Evolutionary conservation across 2,888 invertebrate genomes (phyloP), one percentile per base, ranked within the genome.

Genomic region (Gnatocerus cornutus): DNA sequence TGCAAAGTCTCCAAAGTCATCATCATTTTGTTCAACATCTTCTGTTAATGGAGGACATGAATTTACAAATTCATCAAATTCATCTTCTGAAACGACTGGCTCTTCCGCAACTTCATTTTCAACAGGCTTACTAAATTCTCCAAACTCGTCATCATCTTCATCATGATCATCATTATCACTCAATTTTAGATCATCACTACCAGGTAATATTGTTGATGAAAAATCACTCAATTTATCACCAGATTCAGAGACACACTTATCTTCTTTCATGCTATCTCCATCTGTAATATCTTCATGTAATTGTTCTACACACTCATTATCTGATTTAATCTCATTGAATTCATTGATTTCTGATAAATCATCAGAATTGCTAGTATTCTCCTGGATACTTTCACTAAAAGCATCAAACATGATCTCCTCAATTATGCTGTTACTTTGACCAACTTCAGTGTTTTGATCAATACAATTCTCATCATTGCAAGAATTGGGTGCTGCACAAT

Each of bases 1-100:
- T 12, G 83, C 83, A 82, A 86, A 75, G 69, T 73, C 76, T 62
- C 55, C 68, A 73, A 74, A 71, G 64, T 74, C 72, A 30, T 73
- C 72, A 39, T 65, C 58, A 12, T 9, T 48, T 12, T 45, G 13
- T 27, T 52, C 41, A 9, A 16, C 43, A 8, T 5, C 58, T 27
- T 21, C 29, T n/a, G 41, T 6, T 21, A 8, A 8, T 3, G 45
- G 58, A 2, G 66, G 64, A 29, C 74, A 67, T 59, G 73, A 63
- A 48, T 66, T 64, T 66, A 74, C 72, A 69, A 77, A 77, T 68
- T 78, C 74, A 33, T 71, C 73, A 70, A 76, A 77, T 39, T 76
- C 75, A 67, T 74, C 65, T 52, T 73, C 62, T 12, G 74, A 13
- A 9, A 33, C 66, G 33, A 71, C 68, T 45, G 67, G 55, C 63